Base-by-base conservation (phyloP, 2,113 vertebrate species). In the Gila orcuttii region DNA sequence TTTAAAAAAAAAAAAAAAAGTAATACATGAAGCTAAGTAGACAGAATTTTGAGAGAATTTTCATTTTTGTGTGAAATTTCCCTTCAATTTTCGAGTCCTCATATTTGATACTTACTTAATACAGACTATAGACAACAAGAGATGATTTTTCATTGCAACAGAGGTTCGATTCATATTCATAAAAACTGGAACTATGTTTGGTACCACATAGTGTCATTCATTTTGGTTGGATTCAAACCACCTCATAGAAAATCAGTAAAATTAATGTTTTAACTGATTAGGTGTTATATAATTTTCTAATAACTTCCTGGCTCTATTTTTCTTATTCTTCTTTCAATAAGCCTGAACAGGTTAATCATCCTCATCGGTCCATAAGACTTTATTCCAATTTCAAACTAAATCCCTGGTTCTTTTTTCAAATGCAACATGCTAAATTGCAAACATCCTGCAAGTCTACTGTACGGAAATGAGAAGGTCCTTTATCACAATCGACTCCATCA, bases 391-490 rank as follows among this genome's bases (percentile, higher is more conserved):
- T 71, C 5, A 74, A 25, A 6, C 10, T 23, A 74, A 42, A 73
- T 21, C 0, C 7, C 31, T 15, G 19, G 11, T 10, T 71, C 10
- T 23, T 71, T 25, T 3, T 71, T 33, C 17, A 36, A 69, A 21
- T 69, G 17, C 15, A 69, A 36, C 6, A 50, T 64, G 82, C 59
- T 76, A 31, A n/a, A 50, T 68, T 69, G 59, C n/a, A 25, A 50
- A n/a, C 79, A 71, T 36, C 60, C 25, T 66, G 15, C 25, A 57
- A 71, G 71, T 82, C 59, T 64, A 69, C 47, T 77, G 28, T 79
- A 55, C 36, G 4, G n/a, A 23, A 81, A 74, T 68, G 36, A 86
- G 74, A 84, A n/a, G 62, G 64, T 77, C 66, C 25, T 74, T 76
- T 10, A 79, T 55, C 74, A 74, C 59, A 86, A 39, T 39, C 39